phyloP scores from a whole-genome alignment of 2,888 invertebrate species.

The Stomorhina lunata region DNA sequence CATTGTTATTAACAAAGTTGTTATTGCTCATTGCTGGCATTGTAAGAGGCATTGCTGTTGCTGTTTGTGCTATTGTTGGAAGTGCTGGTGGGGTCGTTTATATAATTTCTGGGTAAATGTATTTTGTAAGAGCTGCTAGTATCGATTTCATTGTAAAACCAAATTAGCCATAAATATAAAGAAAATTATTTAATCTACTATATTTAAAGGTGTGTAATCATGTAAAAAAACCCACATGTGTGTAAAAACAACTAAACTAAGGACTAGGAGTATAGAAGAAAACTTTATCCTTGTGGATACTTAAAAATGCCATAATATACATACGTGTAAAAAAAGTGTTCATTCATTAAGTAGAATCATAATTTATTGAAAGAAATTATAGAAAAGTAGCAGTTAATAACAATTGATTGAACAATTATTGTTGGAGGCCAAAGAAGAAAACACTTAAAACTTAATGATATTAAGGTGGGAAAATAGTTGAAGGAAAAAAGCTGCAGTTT shows the following conservation, averaged over 20 bases:
- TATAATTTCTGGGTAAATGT: neutral
- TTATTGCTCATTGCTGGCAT: constrained; percentile 32
- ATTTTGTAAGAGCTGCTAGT: neutral
- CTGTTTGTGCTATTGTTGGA: neutral
- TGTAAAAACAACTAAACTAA: constrained; percentile 11
- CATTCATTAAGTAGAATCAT: constrained; percentile 48
- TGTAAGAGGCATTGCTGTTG: neutral
- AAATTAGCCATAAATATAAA: constrained; percentile 33
- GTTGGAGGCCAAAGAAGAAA: too few species aligned
- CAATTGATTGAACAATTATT: constrained; percentile 62
- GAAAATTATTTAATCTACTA: constrained; percentile 1
- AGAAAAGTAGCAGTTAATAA: constrained; percentile 43
- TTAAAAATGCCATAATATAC: neutral
- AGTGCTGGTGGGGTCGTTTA: neutral
- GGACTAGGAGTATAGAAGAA: too few species aligned
- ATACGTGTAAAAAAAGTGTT: neutral
- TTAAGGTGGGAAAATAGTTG: neutral
- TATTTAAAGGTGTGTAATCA: constrained; percentile 21
- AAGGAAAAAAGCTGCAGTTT: neutral
- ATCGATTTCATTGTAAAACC: constrained; percentile 49
- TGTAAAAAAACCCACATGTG: constrained; percentile 8
- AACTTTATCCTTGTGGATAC: constrained; percentile 28
- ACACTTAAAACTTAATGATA: too few species aligned
- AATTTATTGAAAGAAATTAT: constrained; percentile 46
- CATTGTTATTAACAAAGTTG: constrained; percentile 54